phyloP scores from a whole-genome alignment of 2,888 invertebrate species.

The Drosophila mimetica region DNA sequence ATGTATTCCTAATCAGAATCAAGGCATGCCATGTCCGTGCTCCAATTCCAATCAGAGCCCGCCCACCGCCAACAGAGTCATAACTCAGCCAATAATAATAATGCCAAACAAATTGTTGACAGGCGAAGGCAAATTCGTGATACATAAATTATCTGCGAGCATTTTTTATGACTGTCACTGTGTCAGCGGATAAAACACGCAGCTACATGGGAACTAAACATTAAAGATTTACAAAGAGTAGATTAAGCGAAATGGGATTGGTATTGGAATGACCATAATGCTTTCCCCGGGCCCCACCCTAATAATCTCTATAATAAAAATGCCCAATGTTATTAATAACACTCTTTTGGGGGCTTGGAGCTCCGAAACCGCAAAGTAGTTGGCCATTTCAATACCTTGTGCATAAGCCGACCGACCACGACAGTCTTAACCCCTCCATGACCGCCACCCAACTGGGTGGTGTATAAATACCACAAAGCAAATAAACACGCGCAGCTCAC shows the following conservation, averaged over 20 bases:
- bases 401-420: slow-evolving; percentile 60
- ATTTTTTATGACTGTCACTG: slow-evolving; percentile 70
- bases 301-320: slow-evolving; percentile 68
- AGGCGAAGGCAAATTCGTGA: slow-evolving; percentile 47
- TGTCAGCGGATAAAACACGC: slow-evolving; percentile 27
- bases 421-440: slow-evolving; percentile 17
- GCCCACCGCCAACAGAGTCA: slow-evolving; percentile 13
- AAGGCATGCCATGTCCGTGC: slow-evolving; percentile 30
- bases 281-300: slow-evolving; percentile 55
- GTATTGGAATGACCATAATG: slow-evolving; percentile 26
- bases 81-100: slow-evolving; percentile 43
- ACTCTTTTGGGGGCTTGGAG: slow-evolving; percentile 35
- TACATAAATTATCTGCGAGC: slow-evolving; percentile 46
- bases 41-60: slow-evolving; percentile 32
- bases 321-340: slow-evolving; percentile 68
- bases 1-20: slow-evolving; percentile 68
- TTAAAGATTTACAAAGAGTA: slow-evolving; percentile 67
- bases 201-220: slow-evolving; percentile 45
- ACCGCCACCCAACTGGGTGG: slow-evolving; percentile 29
- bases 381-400: slow-evolving; percentile 71
- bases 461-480: slow-evolving; percentile 71
- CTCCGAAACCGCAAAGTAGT: slow-evolving; percentile 54
- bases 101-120: slow-evolving; percentile 45
- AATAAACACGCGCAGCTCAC: slow-evolving; percentile 74
- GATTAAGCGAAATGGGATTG: slow-evolving; percentile 35